phyloP scores from a whole-genome alignment of 2,113 vertebrate species.

The Engystomops pustulosus region DNA sequence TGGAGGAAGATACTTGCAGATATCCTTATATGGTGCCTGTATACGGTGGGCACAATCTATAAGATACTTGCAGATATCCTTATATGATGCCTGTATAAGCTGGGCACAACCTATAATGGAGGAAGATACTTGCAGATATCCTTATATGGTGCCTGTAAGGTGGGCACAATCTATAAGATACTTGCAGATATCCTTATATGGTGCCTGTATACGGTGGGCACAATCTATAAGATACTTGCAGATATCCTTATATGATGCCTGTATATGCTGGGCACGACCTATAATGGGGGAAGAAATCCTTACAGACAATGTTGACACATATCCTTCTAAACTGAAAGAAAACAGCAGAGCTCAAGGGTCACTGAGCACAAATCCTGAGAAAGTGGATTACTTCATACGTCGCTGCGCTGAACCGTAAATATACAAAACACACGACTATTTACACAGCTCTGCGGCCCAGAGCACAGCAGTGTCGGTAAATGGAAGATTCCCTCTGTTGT shows the following conservation, averaged over 20 bases:
- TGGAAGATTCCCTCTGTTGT: not conserved
- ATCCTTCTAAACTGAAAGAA: not conserved
- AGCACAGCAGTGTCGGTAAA: no score
- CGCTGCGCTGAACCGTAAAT: not conserved
- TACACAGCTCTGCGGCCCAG: slow-evolving; percentile 28
- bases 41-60: no score
- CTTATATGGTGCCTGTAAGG: no score
- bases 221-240: no score
- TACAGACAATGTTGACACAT: not conserved
- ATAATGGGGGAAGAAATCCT: not conserved
- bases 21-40: no score
- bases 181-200: no score
- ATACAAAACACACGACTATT: slow-evolving; percentile 5
- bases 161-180: no score
- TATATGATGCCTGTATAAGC: no score
- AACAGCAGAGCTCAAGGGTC: slow-evolving; percentile 15
- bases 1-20: no score
- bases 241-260: not conserved
- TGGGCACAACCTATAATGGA: no score
- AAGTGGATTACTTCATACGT: not conserved
- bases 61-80: no score
- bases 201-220: not conserved
- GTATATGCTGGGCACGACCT: not conserved
- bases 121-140: no score
- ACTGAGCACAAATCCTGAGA: not conserved